Evolutionary conservation across 2,113 vertebrate genomes (phyloP).

Genomic region (Lates calcarifer): DNA sequence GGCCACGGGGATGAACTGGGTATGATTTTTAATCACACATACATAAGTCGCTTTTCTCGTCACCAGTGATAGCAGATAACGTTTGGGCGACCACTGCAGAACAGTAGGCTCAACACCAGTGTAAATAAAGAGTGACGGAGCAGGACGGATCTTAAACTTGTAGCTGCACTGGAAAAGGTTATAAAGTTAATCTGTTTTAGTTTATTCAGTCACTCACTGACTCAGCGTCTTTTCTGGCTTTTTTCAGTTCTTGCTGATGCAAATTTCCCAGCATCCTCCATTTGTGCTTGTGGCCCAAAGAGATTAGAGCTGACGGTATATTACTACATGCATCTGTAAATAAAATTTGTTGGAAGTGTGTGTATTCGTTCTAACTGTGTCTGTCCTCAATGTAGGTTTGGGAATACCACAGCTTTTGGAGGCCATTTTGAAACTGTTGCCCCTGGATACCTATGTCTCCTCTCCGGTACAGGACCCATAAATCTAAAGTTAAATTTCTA

Average conservation of each 20-base stretch:
- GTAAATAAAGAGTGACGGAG: conserved; percentile 9
- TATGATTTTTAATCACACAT: conserved; percentile 49
- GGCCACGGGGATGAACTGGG: conserved; percentile 86
- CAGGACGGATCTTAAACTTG: neutral
- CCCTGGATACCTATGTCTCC: conserved; percentile 84
- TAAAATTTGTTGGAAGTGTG: neutral
- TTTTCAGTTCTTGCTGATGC: conserved; percentile 84
- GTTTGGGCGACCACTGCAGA: neutral
- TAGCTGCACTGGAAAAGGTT: accelerated
- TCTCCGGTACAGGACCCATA: conserved; percentile 65
- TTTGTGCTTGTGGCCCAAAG: conserved; percentile 81
- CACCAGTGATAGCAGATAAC: neutral
- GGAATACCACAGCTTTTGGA: conserved; percentile 83
- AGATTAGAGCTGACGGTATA: conserved; percentile 85
- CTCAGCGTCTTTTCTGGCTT: neutral
- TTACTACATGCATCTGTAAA: neutral
- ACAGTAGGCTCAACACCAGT: neutral
- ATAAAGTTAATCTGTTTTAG: neutral
- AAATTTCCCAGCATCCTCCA: conserved; percentile 84
- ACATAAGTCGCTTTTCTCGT: neutral
- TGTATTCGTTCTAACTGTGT: conserved; percentile 4
- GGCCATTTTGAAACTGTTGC: conserved; percentile 85
- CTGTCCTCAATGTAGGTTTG: conserved; percentile 76
- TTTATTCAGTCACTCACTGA: neutral
- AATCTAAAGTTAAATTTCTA: neutral